Evolutionary conservation across 2,888 invertebrate genomes (phyloP).

Genomic region (Zeuzera pyrina): DNA sequence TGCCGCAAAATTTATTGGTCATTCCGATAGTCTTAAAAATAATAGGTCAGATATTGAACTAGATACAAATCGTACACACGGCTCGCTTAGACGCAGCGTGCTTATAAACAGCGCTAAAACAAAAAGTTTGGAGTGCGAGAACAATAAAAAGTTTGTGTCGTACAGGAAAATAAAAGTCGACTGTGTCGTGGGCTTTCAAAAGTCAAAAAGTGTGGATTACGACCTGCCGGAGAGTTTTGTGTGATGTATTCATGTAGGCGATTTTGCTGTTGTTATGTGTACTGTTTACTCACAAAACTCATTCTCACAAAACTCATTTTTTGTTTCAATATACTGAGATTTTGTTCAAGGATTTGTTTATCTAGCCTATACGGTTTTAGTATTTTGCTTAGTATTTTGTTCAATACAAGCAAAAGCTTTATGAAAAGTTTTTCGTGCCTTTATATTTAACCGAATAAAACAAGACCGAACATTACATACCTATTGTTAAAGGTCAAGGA

Average conservation of each 20-base stretch:
- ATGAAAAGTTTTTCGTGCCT: too few species aligned
- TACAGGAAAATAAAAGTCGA: constrained; percentile 57
- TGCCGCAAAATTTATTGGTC: constrained; percentile 37
- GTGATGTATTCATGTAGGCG: constrained; percentile 22
- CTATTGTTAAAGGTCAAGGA: too few species aligned
- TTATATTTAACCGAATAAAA: too few species aligned
- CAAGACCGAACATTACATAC: too few species aligned
- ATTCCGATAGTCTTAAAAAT: constrained; percentile 50
- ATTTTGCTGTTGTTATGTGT: constrained; percentile 1
- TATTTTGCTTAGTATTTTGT: too few species aligned
- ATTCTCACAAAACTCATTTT: background rate
- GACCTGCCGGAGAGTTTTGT: constrained; percentile 64
- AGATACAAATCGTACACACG: constrained; percentile 35
- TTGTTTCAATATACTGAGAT: too few species aligned
- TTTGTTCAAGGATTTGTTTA: too few species aligned
- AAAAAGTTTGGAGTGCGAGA: constrained; percentile 48
- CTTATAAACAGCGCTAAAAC: constrained; percentile 62
- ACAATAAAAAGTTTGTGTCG: constrained; percentile 36
- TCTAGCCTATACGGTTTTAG: too few species aligned
- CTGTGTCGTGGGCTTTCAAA: constrained; percentile 56
- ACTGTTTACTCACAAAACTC: background rate
- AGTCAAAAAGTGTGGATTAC: constrained; percentile 52
- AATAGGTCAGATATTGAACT: constrained; percentile 37
- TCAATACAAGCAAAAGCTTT: too few species aligned
- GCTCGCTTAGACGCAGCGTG: constrained; percentile 65